Percentiles rank a stretch among this genome's conserved stretches.
phyloP scores from a whole-genome alignment of 2,113 vertebrate genomes.

The Micromys minutus region DNA sequence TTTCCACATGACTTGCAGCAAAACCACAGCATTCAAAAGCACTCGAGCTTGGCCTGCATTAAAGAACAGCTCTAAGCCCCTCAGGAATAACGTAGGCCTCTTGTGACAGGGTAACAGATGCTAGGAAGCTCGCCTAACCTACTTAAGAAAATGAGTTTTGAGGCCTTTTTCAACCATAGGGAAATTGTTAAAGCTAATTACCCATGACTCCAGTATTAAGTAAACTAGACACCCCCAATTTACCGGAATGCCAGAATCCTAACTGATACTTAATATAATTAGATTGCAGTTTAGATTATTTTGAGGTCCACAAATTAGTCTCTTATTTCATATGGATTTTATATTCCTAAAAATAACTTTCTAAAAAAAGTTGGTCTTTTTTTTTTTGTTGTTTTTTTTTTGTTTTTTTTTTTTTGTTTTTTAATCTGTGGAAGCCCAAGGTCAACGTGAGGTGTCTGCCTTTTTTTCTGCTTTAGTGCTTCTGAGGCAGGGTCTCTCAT shows the following conservation, averaged over 20 bases:
- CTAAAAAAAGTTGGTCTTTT: too few species aligned
- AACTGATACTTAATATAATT: conserved; percentile 10
- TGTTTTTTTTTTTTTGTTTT: too few species aligned
- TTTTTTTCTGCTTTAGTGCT: neutral
- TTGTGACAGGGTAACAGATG: neutral
- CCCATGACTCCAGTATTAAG: conserved; percentile 18
- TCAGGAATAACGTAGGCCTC: neutral
- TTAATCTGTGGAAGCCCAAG: neutral
- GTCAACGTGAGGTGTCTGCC: neutral
- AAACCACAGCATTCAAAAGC: conserved; percentile 11
- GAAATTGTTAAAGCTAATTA: conserved; percentile 30
- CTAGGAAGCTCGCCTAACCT: neutral
- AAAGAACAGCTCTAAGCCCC: neutral
- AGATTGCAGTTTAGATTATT: neutral
- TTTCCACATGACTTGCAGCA: neutral
- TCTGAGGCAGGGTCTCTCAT: neutral
- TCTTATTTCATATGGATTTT: conserved; percentile 43
- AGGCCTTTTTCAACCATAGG: conserved; percentile 11
- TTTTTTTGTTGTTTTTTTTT: too few species aligned
- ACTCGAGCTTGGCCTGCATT: neutral
- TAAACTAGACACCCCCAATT: neutral
- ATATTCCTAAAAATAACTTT: neutral
- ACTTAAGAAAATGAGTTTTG: conserved; percentile 5
- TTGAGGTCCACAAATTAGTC: conserved; percentile 28
- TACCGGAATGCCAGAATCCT: neutral